These are phyloP conservation scores for Amazonetta brasiliensis DNA, from an alignment of 2,797 vertebrate genomes.

Conservation along the genomic window DNA sequence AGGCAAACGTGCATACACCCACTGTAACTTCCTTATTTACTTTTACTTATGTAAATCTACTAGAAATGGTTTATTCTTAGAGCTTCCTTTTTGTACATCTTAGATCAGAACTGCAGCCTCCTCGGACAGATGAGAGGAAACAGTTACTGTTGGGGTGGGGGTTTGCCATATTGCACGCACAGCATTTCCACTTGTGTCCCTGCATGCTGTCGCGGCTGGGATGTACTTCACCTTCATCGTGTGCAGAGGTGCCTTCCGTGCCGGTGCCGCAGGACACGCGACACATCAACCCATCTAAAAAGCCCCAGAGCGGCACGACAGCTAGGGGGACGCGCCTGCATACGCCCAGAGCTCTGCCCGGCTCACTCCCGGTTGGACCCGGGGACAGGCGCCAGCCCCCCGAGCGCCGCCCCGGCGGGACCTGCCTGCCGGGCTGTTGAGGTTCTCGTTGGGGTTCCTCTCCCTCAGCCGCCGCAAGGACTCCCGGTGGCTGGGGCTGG, in stretches of 20 bases:
- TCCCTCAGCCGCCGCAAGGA: conserved; percentile 81
- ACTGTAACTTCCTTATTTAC: background rate
- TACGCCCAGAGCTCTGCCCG: too few relatives aligned
- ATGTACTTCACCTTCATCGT: too few relatives aligned
- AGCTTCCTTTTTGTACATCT: background rate
- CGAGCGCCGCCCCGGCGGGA: conserved; percentile 41
- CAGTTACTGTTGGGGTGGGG: too few relatives aligned
- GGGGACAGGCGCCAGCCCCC: background rate
- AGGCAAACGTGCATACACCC: background rate
- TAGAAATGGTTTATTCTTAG: background rate
- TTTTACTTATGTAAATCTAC: background rate
- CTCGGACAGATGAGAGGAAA: background rate
- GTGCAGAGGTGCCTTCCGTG: too few relatives aligned
- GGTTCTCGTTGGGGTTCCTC: conserved; percentile 87
- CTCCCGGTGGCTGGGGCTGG: conserved; percentile 76
- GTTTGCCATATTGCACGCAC: too few relatives aligned
- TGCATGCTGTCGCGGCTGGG: rapidly evolving
- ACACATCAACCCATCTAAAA: background rate
- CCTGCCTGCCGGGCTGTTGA: conserved; percentile 89
- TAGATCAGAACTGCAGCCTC: background rate
- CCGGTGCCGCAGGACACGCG: background rate
- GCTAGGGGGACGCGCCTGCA: background rate
- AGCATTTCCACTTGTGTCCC: background rate
- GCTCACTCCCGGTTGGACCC: too few relatives aligned
- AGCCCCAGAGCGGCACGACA: background rate